phyloP scores from a whole-genome alignment of 2,888 invertebrate genomes.

The Conops quadrifasciatus region DNA sequence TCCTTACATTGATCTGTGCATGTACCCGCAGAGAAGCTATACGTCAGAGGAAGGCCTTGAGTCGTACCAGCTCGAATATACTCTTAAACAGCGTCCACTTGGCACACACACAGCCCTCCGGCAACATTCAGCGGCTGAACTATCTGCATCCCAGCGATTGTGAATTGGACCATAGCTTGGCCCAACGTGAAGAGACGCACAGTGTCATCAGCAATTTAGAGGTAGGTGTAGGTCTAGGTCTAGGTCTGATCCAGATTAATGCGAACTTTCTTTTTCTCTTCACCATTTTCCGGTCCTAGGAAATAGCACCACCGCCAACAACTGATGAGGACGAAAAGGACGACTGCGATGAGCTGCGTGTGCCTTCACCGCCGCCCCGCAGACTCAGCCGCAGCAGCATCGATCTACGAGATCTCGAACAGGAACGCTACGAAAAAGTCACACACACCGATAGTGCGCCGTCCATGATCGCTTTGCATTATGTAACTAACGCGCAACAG shows the following conservation, averaged over 20 bases:
- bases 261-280: constrained; percentile 4
- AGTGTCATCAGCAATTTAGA: constrained; percentile 66
- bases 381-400: constrained; percentile 66
- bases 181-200: constrained; percentile 62
- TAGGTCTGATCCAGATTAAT: not conserved
- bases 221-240: constrained; percentile 51
- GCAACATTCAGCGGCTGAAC: constrained; percentile 67
- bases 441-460: constrained; percentile 66
- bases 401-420: constrained; percentile 65
- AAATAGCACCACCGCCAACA: constrained; percentile 59
- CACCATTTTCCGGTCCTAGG: constrained; percentile 46
- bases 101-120: constrained; percentile 78
- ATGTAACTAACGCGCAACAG: constrained; percentile 53
- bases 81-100: constrained; percentile 85
- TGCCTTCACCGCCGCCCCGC: constrained; percentile 65
- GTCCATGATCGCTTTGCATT: constrained; percentile 64
- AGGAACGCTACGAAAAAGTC: constrained; percentile 65
- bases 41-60: constrained; percentile 81
- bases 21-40: constrained; percentile 74
- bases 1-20: not conserved
- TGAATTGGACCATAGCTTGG: constrained; percentile 65
- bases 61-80: constrained; percentile 86
- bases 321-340: constrained; percentile 63
- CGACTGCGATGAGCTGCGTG: constrained; percentile 64
- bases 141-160: constrained; percentile 72